A percentile compares a stretch with the other conserved stretches of the same genome.
Conservation (phyloP, 2,888 invertebrate genomes). For the Trissonchulus latispiculum region DNA sequence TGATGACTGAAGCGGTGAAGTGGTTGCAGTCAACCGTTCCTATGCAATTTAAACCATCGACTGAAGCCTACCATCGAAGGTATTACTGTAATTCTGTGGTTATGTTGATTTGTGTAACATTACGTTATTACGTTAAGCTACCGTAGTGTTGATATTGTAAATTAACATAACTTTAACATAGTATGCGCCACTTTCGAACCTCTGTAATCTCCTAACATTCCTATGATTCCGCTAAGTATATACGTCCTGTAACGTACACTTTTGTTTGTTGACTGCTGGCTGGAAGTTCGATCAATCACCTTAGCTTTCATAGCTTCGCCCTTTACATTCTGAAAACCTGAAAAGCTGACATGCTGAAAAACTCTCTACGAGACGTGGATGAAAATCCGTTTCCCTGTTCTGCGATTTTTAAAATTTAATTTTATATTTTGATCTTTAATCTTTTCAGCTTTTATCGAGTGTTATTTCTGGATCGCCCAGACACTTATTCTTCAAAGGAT, state of each 20-base stretch:
- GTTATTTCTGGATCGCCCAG: constrained; percentile 44
- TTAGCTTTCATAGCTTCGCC: too few species aligned
- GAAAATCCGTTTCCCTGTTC: too few species aligned
- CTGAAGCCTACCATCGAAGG: constrained; percentile 64
- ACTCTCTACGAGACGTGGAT: too few species aligned
- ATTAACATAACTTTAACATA: not conserved
- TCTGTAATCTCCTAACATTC: too few species aligned
- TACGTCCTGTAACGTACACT: too few species aligned
- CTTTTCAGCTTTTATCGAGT: constrained; percentile 26
- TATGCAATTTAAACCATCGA: constrained; percentile 60
- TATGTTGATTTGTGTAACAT: too few species aligned
- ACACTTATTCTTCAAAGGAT: constrained; percentile 48
- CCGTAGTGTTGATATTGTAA: not conserved
- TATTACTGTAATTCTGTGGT: too few species aligned
- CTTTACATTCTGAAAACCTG: too few species aligned
- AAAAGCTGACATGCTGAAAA: too few species aligned
- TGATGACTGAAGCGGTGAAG: constrained; percentile 58
- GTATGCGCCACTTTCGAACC: not conserved
- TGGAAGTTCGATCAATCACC: too few species aligned
- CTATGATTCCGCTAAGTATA: too few species aligned
- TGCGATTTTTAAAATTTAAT: not conserved
- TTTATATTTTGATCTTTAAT: not conserved
- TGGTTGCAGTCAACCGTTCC: constrained; percentile 77
- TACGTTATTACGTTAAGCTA: not conserved
- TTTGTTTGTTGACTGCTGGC: too few species aligned